Evolutionary conservation across 2,113 vertebrate species (phyloP), one percentile per base, ranked within the genome.

Genomic region (Nibea coibor): DNA sequence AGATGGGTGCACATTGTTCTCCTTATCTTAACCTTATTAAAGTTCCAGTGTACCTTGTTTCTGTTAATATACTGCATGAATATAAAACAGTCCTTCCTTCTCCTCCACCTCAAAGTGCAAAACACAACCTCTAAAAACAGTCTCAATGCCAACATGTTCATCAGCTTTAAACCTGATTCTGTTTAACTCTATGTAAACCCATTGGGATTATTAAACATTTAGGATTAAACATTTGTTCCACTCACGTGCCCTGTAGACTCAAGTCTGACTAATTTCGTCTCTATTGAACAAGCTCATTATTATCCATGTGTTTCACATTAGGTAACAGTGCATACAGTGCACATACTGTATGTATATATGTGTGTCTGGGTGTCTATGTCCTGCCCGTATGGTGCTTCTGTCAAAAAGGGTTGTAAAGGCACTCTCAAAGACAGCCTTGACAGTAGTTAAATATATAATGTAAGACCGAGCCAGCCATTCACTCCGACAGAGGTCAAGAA

Each of bases 281-380:
- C 47, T 64, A 51, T 72, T 80, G 57, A 90, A 81, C 75, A 76
- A 70, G 50, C 26, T 20, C 62, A 45, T 81, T 81, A 72, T 74
- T 70, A 47, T 73, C 68, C 84, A 84, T 59, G 65, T 88, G 89
- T 70, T 88, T 79, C 20, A 45, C 47, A 71, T 92, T 87, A 86
- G 54, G 15, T 54, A 48, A 63, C 59, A 73, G 77, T 72, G 20
- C 67, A 62, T 72, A 84, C 72, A 76, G 16, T 64, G 17, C 12
- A 72, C 16, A 56, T 42, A 59, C 72, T 59, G 47, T 75, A 75
- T 59, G 47, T 75, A 75, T 57, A 61, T 19, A 42, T 31, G 53
- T 22, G 22, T 84, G 45, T 51, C 8, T 71, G 48, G 9, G 39
- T 77, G 68, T 83, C 72, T 62, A 53, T 63, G 50, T 4, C n/a